Percentiles rank a stretch among this genome's conserved stretches.
These are phyloP conservation scores for Sinohyriopsis cumingii DNA, from an alignment of 2,888 invertebrate species.

Conservation along the genomic window DNA sequence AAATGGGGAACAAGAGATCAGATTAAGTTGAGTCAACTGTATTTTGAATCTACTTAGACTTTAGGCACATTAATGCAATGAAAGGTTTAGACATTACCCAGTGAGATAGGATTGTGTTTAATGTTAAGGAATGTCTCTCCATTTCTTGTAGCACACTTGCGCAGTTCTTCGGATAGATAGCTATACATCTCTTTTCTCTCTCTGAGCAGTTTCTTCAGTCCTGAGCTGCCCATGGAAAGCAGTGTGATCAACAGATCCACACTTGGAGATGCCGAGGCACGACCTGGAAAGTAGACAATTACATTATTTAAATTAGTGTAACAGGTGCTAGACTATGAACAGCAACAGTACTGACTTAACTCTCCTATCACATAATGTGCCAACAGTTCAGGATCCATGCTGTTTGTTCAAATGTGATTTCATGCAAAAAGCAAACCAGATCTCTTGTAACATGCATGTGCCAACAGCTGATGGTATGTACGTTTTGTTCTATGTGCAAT, in stretches of 20 bases:
- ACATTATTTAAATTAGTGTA: neutral
- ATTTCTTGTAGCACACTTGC: conserved; percentile 76
- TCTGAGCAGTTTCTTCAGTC: conserved; percentile 78
- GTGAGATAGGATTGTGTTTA: conserved; percentile 81
- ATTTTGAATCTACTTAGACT: neutral
- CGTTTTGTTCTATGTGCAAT: too few species aligned
- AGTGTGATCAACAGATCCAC: conserved; percentile 85
- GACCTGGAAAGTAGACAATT: conserved; percentile 72
- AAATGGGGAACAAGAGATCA: too few species aligned
- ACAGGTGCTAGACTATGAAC: neutral
- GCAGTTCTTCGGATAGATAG: conserved; percentile 77
- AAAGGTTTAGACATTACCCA: conserved; percentile 73
- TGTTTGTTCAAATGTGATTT: too few species aligned
- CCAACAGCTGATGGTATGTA: too few species aligned
- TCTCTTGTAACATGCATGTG: too few species aligned
- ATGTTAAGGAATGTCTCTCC: conserved; percentile 78
- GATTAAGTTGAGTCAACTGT: too few species aligned
- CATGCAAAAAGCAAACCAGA: too few species aligned
- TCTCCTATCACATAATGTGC: too few species aligned
- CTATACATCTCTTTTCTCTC: conserved; percentile 78
- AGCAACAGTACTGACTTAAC: neutral
- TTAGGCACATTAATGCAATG: conserved; percentile 1
- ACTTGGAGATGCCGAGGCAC: conserved; percentile 82
- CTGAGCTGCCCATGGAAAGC: conserved; percentile 80
- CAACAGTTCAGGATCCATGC: too few species aligned